These are phyloP conservation scores for Ochotona princeps DNA, from an alignment of 2,113 vertebrate genomes.

Conservation along the genomic window DNA sequence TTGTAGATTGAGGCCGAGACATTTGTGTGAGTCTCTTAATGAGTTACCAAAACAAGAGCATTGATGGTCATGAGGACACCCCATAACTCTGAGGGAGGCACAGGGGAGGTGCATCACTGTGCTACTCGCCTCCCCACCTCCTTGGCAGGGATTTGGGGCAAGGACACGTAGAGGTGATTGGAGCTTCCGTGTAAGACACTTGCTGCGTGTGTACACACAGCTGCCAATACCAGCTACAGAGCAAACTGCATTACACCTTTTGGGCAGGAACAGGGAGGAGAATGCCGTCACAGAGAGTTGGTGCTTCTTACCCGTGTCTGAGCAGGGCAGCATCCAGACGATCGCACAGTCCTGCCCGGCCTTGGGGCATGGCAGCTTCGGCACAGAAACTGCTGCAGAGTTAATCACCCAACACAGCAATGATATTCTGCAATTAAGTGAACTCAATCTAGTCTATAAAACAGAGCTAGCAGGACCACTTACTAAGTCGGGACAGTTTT, in stretches of 20 bases:
- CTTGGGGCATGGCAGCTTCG: not conserved
- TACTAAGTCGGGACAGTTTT: not conserved
- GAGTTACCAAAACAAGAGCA: not conserved
- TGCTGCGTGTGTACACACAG: not conserved
- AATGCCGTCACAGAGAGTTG: too few species aligned
- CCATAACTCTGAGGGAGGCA: too few species aligned
- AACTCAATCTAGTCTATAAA: slow-evolving; percentile 66
- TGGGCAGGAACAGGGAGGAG: too few species aligned
- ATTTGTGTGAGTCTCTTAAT: not conserved
- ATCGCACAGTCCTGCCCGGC: fast-evolving
- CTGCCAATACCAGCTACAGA: not conserved
- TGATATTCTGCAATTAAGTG: slow-evolving; percentile 62
- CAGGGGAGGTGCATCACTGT: not conserved
- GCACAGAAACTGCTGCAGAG: not conserved
- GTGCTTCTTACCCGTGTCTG: too few species aligned
- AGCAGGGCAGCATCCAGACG: fast-evolving
- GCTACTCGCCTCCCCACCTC: not conserved
- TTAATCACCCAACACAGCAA: slow-evolving; percentile 53
- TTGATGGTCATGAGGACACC: not conserved
- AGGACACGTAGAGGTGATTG: fast-evolving
- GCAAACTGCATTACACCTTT: not conserved
- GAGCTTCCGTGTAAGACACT: not conserved
- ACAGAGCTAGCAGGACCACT: slow-evolving; percentile 61
- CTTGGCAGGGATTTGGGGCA: not conserved
- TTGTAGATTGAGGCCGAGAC: too few species aligned